Evolutionary conservation across 2,888 invertebrate species (phyloP).

Genomic region (Colostygia pectinataria): DNA sequence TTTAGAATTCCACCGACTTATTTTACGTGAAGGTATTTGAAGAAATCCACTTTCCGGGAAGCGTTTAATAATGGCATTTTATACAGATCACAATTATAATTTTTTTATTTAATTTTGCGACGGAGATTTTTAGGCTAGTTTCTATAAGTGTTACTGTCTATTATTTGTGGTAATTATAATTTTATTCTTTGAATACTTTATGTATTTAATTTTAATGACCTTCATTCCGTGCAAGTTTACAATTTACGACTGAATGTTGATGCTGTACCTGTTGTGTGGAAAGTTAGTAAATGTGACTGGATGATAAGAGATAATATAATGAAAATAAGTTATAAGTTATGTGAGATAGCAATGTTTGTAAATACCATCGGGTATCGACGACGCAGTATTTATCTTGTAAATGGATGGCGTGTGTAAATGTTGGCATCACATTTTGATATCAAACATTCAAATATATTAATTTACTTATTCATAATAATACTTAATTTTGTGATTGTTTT

Average conservation of each 20-base stretch:
- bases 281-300: conserved; percentile 50
- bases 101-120: conserved; percentile 67
- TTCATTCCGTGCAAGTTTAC: conserved; percentile 79
- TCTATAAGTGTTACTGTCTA: conserved; percentile 50
- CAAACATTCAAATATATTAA: conserved; percentile 37
- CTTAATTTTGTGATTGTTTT: conserved; percentile 37
- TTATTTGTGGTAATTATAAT: conserved; percentile 64
- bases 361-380: conserved; percentile 45
- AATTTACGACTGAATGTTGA: conserved; percentile 69
- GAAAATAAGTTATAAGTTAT: conserved; percentile 29
- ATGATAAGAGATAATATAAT: conserved; percentile 33
- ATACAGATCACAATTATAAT: conserved; percentile 72
- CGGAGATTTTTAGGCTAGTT: conserved; percentile 66
- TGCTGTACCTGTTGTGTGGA: conserved; percentile 63
- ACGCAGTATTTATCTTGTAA: conserved; percentile 43
- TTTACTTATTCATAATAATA: conserved; percentile 44
- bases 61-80: conserved; percentile 54
- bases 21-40: conserved; percentile 68
- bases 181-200: conserved; percentile 75
- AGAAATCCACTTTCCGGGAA: conserved; percentile 73
- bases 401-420: conserved; percentile 43
- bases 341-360: conserved; percentile 48
- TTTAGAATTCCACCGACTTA: conserved; percentile 79
- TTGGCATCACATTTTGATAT: conserved; percentile 59
- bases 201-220: conserved; percentile 74